A percentile compares a stretch with the other conserved stretches of the same genome.
These are phyloP conservation scores for Drosophila azteca DNA, from an alignment of 1,140 invertebrate species.

Conservation along the genomic window DNA sequence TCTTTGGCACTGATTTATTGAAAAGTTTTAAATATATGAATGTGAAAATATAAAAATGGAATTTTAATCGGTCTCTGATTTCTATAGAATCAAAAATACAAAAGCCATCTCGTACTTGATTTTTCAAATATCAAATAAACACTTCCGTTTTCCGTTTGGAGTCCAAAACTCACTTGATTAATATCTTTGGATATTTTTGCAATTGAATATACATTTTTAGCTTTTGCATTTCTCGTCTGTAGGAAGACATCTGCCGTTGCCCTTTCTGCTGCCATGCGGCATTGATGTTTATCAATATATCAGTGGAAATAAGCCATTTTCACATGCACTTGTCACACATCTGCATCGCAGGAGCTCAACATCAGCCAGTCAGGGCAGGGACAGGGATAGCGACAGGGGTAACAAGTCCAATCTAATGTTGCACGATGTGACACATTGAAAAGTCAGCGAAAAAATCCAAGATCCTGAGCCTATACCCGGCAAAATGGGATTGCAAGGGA, in stretches of 20 bases:
- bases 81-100: too few species aligned
- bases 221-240: neutral
- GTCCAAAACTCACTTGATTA: too few species aligned
- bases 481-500: constrained; percentile 12
- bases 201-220: neutral
- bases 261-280: constrained; percentile 48
- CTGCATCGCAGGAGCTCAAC: constrained; percentile 48
- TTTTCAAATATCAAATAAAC: too few species aligned
- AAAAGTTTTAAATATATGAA: too few species aligned
- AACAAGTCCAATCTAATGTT: constrained; percentile 65
- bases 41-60: too few species aligned
- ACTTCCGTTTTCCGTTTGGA: too few species aligned
- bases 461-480: constrained; percentile 28
- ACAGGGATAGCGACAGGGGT: constrained; percentile 7
- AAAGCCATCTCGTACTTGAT: too few species aligned
- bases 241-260: constrained; percentile 9
- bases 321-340: constrained; percentile 75
- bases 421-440: constrained; percentile 75
- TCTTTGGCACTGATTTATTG: too few species aligned
- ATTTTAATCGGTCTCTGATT: too few species aligned
- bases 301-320: constrained; percentile 73
- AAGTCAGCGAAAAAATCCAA: constrained; percentile 62
- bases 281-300: constrained; percentile 73
- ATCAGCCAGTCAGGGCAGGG: constrained; percentile 12
- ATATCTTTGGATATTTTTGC: too few species aligned